Base-by-base conservation (phyloP, 2,113 vertebrate species). In the Cisticola juncidis region DNA sequence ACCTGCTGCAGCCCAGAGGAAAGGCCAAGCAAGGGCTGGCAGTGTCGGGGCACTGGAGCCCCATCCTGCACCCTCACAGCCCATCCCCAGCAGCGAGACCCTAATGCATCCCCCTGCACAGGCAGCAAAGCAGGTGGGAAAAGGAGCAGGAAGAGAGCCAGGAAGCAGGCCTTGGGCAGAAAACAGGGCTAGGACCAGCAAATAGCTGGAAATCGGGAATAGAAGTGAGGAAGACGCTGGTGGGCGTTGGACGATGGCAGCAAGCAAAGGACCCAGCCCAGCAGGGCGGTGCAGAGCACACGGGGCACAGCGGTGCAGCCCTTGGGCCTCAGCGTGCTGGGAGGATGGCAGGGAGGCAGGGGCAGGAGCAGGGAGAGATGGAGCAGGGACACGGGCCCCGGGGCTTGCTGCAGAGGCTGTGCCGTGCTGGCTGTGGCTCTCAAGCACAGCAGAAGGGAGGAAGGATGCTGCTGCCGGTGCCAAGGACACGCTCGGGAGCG, bases 401-500 rank as follows among this genome's bases (percentile, higher is more conserved):
- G 53, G 22, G 51, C 64, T 84, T 4, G 0, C 74, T 86, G 86
- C 73, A 72, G 31, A 58, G 45, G 57, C 84, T 83, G 78, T 3
- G 11, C 88, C 1, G 0, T 26, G 69, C 92, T 77, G 85, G 88
- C 68, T 2, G 0, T 3, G 13, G 66, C 68, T 86, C 61, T 36
- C 58, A 66, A 65, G 77, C 68, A 2, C 21, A 86, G 77, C 91
- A 92, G 94, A 90, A 90, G 66, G 88, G 33, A 92, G 93, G 89
- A 89, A 94, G 69, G 91, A 90, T 77, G 86, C 70, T 88, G 80
- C 83, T 81, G 85, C 66, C 11, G 1, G 76, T 64, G 56, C 80
- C 89, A 60, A 69, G 92, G 92, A 91, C 90, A 88, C 0, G 19
- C 70, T 81, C 3, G 4, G 91, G 70, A 95, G 65, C 0, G 8